Evolutionary conservation across 2,113 vertebrate species (phyloP).

Genomic region (Ciconia stormi): DNA sequence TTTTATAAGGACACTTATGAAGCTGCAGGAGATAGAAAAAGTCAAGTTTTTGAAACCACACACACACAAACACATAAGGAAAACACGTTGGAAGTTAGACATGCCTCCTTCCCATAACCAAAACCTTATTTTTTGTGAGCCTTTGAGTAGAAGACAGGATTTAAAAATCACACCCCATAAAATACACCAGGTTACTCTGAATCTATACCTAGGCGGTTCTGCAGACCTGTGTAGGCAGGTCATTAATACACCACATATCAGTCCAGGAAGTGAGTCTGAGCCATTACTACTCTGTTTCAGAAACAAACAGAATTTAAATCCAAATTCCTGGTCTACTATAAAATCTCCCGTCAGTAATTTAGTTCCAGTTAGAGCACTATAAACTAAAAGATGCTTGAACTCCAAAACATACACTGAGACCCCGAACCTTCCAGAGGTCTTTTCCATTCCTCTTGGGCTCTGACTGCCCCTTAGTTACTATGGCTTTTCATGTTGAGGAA

Average conservation of each 20-base stretch:
- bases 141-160: background rate
- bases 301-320: slow-evolving; percentile 23
- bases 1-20: background rate
- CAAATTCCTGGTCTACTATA: background rate
- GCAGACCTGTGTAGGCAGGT: background rate
- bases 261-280: background rate
- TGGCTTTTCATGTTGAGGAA: background rate
- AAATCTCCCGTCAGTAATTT: background rate
- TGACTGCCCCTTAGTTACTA: background rate
- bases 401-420: background rate
- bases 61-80: background rate
- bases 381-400: background rate
- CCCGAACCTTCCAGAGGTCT: background rate
- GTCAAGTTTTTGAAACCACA: background rate
- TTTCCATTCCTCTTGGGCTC: background rate
- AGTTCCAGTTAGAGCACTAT: background rate
- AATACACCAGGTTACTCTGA: background rate
- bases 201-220: background rate
- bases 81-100: background rate
- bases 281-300: background rate
- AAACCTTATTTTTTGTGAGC: background rate
- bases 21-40: background rate
- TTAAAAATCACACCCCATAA: background rate
- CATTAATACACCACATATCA: background rate
- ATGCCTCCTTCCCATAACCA: background rate